Conservation (phyloP, 1,140 invertebrate genomes). For the Polypedilum vanderplanki region DNA sequence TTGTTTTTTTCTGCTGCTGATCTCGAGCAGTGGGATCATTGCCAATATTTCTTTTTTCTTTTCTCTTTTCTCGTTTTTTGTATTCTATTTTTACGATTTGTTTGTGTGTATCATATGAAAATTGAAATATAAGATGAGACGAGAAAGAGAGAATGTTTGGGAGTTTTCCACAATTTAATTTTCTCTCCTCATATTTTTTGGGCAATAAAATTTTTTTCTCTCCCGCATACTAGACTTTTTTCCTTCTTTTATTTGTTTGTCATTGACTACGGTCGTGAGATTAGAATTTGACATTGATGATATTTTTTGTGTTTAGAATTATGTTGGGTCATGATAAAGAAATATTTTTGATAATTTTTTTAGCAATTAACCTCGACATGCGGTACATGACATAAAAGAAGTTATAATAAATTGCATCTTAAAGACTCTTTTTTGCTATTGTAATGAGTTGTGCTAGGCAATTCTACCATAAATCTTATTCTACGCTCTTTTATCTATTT, state of each 20-base stretch:
- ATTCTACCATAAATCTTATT: slow-evolving; percentile 15
- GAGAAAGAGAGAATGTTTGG: background rate
- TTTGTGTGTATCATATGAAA: slow-evolving; percentile 16
- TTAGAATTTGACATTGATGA: slow-evolving; percentile 15
- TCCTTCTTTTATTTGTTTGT: background rate
- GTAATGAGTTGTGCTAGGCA: background rate
- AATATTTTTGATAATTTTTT: too few species aligned
- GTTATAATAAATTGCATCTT: too few species aligned
- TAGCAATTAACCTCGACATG: too few species aligned
- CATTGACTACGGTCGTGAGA: background rate
- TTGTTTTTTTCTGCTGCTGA: background rate
- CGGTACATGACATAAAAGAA: too few species aligned
- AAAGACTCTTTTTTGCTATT: too few species aligned
- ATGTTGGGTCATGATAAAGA: background rate
- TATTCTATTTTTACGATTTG: slow-evolving; percentile 14
- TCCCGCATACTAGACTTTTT: background rate
- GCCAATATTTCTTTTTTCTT: slow-evolving; percentile 1
- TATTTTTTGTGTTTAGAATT: background rate
- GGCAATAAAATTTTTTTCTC: background rate
- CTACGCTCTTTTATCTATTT: background rate
- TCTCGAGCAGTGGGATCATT: slow-evolving; percentile 19
- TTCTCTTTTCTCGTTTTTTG: slow-evolving; percentile 9
- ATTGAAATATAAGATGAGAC: slow-evolving; percentile 19
- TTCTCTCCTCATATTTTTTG: background rate
- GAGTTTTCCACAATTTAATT: slow-evolving; percentile 7